Percentiles rank a stretch among this genome's conserved stretches.
These are phyloP conservation scores for Octonoba sinensis DNA, from an alignment of 2,888 invertebrate species.

Conservation along the genomic window DNA sequence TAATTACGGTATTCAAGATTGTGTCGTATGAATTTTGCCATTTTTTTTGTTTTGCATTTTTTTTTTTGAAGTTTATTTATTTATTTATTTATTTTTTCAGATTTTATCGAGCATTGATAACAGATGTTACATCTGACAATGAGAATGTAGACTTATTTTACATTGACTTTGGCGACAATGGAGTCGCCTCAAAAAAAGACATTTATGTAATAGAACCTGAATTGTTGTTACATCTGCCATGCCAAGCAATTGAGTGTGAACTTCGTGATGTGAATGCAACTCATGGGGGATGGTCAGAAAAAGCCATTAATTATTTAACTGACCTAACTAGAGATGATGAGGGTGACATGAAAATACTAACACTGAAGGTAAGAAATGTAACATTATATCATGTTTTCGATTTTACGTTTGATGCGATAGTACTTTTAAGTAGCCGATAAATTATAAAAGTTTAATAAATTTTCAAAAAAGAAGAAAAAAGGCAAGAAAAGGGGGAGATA, in stretches of 20 bases:
- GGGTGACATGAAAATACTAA: slow-evolving; percentile 41
- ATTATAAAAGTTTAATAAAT: no score
- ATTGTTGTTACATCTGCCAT: slow-evolving; percentile 79
- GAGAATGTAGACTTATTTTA: slow-evolving; percentile 81
- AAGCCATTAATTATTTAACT: slow-evolving; percentile 11
- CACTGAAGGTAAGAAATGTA: slow-evolving; percentile 25
- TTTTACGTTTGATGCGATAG: no score
- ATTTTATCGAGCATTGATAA: slow-evolving; percentile 38
- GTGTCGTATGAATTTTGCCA: no score
- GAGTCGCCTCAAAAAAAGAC: slow-evolving; percentile 78
- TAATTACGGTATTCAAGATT: no score
- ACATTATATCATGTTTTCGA: no score
- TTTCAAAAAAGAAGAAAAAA: no score
- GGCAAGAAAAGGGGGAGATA: no score
- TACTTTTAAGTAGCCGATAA: no score
- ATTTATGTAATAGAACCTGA: slow-evolving; percentile 83
- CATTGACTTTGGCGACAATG: slow-evolving; percentile 89
- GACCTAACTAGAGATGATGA: slow-evolving; percentile 33
- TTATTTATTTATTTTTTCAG: background rate
- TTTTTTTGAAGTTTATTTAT: no score
- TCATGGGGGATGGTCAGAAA: slow-evolving; percentile 57
- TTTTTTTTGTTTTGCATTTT: no score
- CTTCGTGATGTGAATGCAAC: slow-evolving; percentile 80
- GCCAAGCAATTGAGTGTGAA: slow-evolving; percentile 90
- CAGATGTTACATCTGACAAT: slow-evolving; percentile 71